Conservation (phyloP, 2,888 invertebrate species). For the Serripes groenlandicus region DNA sequence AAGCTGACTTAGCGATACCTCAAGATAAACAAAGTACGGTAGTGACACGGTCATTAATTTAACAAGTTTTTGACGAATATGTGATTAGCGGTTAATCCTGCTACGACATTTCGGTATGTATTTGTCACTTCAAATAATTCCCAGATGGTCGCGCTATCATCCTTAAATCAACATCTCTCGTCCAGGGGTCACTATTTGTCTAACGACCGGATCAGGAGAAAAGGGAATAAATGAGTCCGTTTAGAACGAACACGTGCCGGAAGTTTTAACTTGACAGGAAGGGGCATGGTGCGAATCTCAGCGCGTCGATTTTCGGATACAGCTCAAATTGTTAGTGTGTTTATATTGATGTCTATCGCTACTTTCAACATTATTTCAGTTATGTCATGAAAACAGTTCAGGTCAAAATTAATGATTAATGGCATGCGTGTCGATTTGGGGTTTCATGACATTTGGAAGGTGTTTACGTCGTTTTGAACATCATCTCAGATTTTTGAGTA, state of each 20-base stretch:
- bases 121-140: slow-evolving; percentile 45
- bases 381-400: too few relatives aligned
- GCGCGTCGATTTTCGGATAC: too few relatives aligned
- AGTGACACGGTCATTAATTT: slow-evolving; percentile 23
- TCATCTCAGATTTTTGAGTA: too few relatives aligned
- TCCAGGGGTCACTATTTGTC: neutral
- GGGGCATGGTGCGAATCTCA: too few relatives aligned
- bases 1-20: neutral
- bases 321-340: neutral
- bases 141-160: slow-evolving; percentile 18
- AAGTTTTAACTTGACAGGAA: too few relatives aligned
- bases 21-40: slow-evolving; percentile 10
- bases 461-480: too few relatives aligned
- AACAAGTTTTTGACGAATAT: slow-evolving; percentile 13
- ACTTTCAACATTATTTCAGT: neutral
- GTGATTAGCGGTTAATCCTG: slow-evolving; percentile 26
- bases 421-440: too few relatives aligned
- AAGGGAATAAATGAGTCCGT: neutral
- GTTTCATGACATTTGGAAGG: too few relatives aligned
- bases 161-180: slow-evolving; percentile 11
- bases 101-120: slow-evolving; percentile 33
- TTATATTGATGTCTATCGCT: neutral
- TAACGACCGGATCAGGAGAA: neutral
- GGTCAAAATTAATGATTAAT: too few relatives aligned
- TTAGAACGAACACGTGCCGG: too few relatives aligned